These are phyloP conservation scores for Cassiopea xamachana DNA, from an alignment of 30 jellyfish, hydroid and myxozoan species.

Conservation along the genomic window DNA sequence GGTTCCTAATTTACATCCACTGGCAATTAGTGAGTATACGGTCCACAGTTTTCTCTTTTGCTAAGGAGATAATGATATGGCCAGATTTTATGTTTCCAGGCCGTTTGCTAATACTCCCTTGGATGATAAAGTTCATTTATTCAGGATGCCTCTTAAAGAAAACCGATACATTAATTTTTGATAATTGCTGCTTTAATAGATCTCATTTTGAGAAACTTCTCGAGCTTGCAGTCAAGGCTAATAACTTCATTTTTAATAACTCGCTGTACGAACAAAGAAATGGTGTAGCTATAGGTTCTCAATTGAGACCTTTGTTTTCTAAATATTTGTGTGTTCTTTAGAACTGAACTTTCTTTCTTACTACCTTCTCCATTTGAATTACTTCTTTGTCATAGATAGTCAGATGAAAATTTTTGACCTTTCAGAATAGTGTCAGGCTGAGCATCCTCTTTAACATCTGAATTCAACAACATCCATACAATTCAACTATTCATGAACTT, in stretches of 20 bases:
- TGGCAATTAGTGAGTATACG: background rate
- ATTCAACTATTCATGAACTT: no score
- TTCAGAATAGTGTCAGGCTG: no score
- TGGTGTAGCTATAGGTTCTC: constrained; percentile 6
- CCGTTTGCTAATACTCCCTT: background rate
- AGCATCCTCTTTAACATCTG: no score
- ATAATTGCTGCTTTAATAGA: background rate
- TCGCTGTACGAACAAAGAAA: background rate
- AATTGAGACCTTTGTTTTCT: background rate
- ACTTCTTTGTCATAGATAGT: background rate
- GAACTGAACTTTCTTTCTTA: background rate
- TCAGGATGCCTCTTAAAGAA: background rate
- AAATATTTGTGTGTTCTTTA: background rate
- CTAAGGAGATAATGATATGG: background rate
- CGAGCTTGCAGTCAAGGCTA: background rate
- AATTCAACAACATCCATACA: no score
- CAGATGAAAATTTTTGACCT: background rate
- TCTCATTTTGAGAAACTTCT: background rate
- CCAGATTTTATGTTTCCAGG: background rate
- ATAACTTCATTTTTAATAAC: background rate
- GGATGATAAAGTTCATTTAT: background rate
- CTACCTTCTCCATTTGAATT: background rate
- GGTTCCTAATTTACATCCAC: background rate
- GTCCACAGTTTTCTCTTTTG: background rate
- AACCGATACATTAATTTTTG: background rate